These are phyloP conservation scores for Acleris literana DNA, from an alignment of 2,888 invertebrate species.

Conservation along the genomic window DNA sequence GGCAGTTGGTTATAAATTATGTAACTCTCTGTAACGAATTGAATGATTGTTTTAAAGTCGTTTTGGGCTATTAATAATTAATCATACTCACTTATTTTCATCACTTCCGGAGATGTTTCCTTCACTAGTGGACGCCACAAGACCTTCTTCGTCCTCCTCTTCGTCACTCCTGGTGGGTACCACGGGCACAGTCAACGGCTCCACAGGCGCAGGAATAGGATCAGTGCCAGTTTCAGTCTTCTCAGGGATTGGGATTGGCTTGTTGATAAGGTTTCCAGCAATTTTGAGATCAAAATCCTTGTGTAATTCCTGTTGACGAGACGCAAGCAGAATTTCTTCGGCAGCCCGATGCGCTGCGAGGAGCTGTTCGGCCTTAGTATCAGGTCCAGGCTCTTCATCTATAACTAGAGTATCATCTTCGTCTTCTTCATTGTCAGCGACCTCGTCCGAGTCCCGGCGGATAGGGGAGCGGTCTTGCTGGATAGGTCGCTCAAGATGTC, in stretches of 20 bases:
- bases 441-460: slow-evolving; percentile 80
- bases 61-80: neutral
- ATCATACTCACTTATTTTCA: slow-evolving; percentile 86
- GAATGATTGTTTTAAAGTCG: neutral
- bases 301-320: slow-evolving; percentile 71
- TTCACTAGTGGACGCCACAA: slow-evolving; percentile 92
- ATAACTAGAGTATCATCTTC: slow-evolving; percentile 87
- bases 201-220: slow-evolving; percentile 79
- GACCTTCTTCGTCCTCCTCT: slow-evolving; percentile 91
- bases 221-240: slow-evolving; percentile 76
- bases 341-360: slow-evolving; percentile 82
- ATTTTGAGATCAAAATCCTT: slow-evolving; percentile 82
- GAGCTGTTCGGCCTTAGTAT: slow-evolving; percentile 63
- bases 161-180: slow-evolving; percentile 78
- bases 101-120: slow-evolving; percentile 93
- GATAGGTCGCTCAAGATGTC: slow-evolving; percentile 87
- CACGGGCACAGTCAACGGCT: slow-evolving; percentile 91
- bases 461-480: slow-evolving; percentile 72
- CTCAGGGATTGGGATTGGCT: slow-evolving; percentile 63
- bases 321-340: slow-evolving; percentile 83
- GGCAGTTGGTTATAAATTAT: neutral
- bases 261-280: slow-evolving; percentile 83
- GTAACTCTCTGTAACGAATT: neutral
- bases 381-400: slow-evolving; percentile 83
- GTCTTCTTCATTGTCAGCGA: slow-evolving; percentile 86